A percentile compares a stretch with the other conserved stretches of the same genome.
phyloP scores from a whole-genome alignment of 2,797 vertebrate genomes.

The Gymnocypris eckloni region DNA sequence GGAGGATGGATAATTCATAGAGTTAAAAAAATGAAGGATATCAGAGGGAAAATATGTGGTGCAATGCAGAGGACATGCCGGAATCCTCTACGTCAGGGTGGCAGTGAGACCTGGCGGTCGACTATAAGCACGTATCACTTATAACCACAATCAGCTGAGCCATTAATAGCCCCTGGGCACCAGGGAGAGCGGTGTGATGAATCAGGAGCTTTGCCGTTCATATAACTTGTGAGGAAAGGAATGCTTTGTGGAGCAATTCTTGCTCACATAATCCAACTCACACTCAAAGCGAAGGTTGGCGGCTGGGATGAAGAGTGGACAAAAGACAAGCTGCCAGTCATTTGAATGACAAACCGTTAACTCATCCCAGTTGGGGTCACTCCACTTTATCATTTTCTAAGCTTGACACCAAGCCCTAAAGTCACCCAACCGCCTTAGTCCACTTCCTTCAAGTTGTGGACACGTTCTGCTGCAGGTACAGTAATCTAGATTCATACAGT shows the following conservation, averaged over 20 bases:
- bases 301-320: constrained; percentile 34
- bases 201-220: constrained; percentile 51
- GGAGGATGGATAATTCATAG: constrained; percentile 22
- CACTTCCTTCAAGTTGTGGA: not conserved
- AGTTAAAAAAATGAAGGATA: constrained; percentile 44
- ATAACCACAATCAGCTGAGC: constrained; percentile 61
- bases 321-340: constrained; percentile 59
- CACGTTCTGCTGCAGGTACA: not conserved
- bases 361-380: constrained; percentile 42
- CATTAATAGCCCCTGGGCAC: constrained; percentile 64
- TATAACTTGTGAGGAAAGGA: constrained; percentile 63
- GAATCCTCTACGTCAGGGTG: constrained; percentile 10
- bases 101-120: constrained; percentile 53
- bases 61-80: not conserved
- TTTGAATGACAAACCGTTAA: constrained; percentile 50
- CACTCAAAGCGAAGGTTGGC: constrained; percentile 45
- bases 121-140: constrained; percentile 39
- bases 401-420: constrained; percentile 33
- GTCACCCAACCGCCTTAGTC: constrained; percentile 18
- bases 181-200: constrained; percentile 54
- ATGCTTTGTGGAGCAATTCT: constrained; percentile 59
- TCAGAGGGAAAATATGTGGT: constrained; percentile 29
- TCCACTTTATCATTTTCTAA: constrained; percentile 46
- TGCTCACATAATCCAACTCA: constrained; percentile 47
- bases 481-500: not conserved